Base-by-base conservation (phyloP, 2,797 vertebrate species). In the Siniperca obscura region DNA sequence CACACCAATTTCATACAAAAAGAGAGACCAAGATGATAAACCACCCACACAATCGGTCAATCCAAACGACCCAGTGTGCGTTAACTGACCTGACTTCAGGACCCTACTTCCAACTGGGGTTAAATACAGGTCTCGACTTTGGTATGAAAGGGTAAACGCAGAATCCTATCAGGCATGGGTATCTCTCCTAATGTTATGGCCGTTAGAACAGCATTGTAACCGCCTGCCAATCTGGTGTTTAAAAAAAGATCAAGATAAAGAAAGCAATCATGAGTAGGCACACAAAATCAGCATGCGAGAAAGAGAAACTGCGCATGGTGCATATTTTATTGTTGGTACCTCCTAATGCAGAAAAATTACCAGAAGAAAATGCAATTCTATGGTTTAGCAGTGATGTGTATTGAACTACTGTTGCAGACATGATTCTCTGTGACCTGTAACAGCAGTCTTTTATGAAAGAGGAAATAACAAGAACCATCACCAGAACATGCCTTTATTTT, bases 371-470 rank as follows among this genome's bases (percentile, higher is more conserved):
- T 70, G 61, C 5, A 36, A 74, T 80, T 78, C 30, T 74, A 17
- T 68, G 67, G 71, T 84, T 75, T 44, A 81, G 65, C 56, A 27
- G 67, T 22, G 60, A 85, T 57, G 71, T 57, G 53, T 65, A n/a
- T 62, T 70, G 73, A 80, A 67, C 65, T 65, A 4, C 38, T 75
- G 53, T 62, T 72, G 59, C 77, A 70, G 25, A 80, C 56, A 21
- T 17, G 22, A 61, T 76, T 82, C 42, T 83, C 66, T 78, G 82
- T 78, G 86, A 87, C 73, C 73, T 78, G 74, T 80, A 73, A 44
- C 78, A 53, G 56, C 44, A 68, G 79, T 64, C 53, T 72, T 22
- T 1, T 40, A 34, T 55, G 59, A 82, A 53, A 46, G 56, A 11
- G n/a, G 30, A 71, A 80, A 74, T 21, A 46, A 30, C 21, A 13